Evolutionary conservation across 2,888 invertebrate species (phyloP).

Genomic region (Cephus nigrinus): DNA sequence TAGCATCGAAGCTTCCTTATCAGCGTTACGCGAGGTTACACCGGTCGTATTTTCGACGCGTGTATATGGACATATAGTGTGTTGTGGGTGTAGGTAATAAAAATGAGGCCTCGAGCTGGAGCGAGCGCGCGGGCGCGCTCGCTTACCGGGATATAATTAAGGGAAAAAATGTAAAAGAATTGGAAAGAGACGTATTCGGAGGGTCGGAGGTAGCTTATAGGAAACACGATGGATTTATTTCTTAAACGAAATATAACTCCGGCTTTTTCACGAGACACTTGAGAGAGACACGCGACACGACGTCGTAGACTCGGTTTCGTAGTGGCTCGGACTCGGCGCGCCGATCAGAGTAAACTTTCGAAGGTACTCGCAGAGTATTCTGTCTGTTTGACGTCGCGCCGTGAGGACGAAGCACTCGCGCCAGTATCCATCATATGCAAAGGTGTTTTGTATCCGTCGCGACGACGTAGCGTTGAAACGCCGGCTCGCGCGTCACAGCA

Average conservation of each 20-base stretch:
- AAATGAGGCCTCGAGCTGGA: constrained; percentile 5
- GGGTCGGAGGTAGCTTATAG: neutral
- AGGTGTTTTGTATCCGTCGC: constrained; percentile 7
- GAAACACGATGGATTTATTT: neutral
- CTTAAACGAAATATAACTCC: neutral
- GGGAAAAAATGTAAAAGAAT: constrained; percentile 9
- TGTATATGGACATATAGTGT: neutral
- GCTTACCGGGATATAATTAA: constrained; percentile 15
- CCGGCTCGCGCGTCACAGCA: constrained; percentile 22
- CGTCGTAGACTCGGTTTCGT: neutral
- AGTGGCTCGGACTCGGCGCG: neutral
- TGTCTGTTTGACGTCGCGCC: constrained; percentile 44
- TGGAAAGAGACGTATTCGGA: constrained; percentile 1
- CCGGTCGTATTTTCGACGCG: neutral
- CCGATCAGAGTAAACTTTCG: constrained; percentile 2
- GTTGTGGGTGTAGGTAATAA: neutral
- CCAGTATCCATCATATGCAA: constrained; percentile 49
- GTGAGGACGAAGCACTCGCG: constrained; percentile 39
- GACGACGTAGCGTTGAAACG: constrained; percentile 40
- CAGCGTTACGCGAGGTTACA: neutral
- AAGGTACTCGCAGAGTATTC: constrained; percentile 24
- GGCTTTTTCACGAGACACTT: neutral
- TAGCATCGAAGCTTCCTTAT: constrained; percentile 15
- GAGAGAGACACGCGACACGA: neutral
- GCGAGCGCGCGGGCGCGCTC: constrained; percentile 7